Conservation (phyloP, 2,113 vertebrate species). For the Noturus placidus region DNA sequence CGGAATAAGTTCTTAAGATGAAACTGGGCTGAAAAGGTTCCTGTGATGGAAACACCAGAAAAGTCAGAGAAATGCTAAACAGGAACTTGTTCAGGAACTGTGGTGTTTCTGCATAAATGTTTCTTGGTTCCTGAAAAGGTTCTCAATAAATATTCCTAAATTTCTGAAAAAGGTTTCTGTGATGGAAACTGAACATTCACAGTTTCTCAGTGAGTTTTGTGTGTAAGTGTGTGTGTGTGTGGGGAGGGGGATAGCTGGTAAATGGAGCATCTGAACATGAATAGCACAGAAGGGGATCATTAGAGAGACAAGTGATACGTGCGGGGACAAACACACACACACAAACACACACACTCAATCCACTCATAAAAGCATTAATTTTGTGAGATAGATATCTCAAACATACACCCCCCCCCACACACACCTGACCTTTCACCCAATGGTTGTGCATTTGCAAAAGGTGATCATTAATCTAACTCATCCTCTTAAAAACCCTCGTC, state of each 20-base stretch:
- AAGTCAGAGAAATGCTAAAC: not conserved
- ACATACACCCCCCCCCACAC: conserved; percentile 42
- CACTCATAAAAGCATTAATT: conserved; percentile 27
- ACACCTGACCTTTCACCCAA: conserved; percentile 27
- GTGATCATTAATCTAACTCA: conserved; percentile 42
- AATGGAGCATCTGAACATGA: conserved; percentile 28
- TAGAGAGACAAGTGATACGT: conserved; percentile 26
- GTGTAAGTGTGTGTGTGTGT: conserved; percentile 34
- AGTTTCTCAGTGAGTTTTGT: not conserved
- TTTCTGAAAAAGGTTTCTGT: not conserved
- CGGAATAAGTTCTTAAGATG: not conserved
- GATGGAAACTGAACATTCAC: not conserved
- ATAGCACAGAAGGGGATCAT: conserved; percentile 25
- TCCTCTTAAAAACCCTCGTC: conserved; percentile 33
- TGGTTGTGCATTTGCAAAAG: conserved; percentile 34
- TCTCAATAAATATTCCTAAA: not conserved
- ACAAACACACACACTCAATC: conserved; percentile 32
- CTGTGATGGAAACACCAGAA: not conserved
- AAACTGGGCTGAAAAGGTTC: not conserved
- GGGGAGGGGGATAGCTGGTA: conserved; percentile 28
- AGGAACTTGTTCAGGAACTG: not conserved
- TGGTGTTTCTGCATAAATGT: not conserved
- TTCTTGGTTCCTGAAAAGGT: not conserved
- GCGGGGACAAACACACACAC: conserved; percentile 17
- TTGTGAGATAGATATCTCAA: not conserved